Evolutionary conservation across 1,140 invertebrate species (phyloP).

Genomic region (Neotoxoptera formosana): DNA sequence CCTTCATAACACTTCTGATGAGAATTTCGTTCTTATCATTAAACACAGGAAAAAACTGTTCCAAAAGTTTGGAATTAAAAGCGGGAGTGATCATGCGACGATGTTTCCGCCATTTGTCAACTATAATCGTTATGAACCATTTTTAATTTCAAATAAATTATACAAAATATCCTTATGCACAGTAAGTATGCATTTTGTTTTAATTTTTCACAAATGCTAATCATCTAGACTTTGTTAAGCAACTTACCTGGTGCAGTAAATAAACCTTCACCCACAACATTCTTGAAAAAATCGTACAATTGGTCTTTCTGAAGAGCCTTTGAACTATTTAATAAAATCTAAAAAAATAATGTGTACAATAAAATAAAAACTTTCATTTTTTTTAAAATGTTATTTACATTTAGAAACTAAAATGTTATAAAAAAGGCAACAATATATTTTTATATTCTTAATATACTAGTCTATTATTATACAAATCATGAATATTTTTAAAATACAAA

Average conservation of each 20-base stretch:
- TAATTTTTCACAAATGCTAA: background rate
- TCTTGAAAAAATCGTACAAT: constrained; percentile 60
- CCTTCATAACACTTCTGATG: constrained; percentile 59
- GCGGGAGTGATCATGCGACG: background rate
- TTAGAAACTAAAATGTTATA: too few species aligned
- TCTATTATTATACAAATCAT: too few species aligned
- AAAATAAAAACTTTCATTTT: too few species aligned
- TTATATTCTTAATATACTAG: too few species aligned
- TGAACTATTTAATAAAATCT: constrained; percentile 60
- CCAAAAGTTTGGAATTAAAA: background rate
- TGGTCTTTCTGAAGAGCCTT: constrained; percentile 59
- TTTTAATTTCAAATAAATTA: background rate
- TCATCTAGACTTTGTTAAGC: background rate
- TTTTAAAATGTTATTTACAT: too few species aligned
- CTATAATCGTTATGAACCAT: background rate
- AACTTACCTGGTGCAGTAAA: constrained; percentile 60
- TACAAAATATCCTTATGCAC: background rate
- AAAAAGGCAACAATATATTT: too few species aligned
- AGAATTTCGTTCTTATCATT: constrained; percentile 76
- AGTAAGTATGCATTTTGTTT: background rate
- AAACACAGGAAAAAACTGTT: constrained; percentile 74
- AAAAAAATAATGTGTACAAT: background rate
- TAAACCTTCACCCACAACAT: constrained; percentile 60
- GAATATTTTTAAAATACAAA: too few species aligned
- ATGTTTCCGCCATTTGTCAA: background rate